Evolutionary conservation across 2,888 invertebrate genomes (phyloP).

Genomic region (Chrysodeixis includens): DNA sequence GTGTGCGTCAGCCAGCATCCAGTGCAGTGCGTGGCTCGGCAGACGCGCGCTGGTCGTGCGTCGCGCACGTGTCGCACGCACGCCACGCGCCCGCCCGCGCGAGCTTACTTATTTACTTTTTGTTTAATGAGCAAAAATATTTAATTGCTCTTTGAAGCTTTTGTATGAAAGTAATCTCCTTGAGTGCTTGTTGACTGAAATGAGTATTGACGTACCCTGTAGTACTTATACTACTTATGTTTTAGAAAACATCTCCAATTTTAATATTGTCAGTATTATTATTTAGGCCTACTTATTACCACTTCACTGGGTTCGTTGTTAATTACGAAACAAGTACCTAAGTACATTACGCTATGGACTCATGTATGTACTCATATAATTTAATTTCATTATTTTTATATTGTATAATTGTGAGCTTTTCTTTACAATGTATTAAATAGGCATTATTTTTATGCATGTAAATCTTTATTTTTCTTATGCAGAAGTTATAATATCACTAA

Average conservation of each 20-base stretch:
- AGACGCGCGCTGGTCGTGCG: conserved; percentile 53
- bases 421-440: too few species aligned
- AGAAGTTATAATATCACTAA: too few species aligned
- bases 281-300: background rate
- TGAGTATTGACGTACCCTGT: conserved; percentile 65
- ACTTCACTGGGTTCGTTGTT: background rate
- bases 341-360: too few species aligned
- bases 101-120: conserved; percentile 64
- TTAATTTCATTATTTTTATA: too few species aligned
- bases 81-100: conserved; percentile 57
- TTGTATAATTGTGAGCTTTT: too few species aligned
- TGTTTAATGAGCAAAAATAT: conserved; percentile 78
- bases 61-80: conserved; percentile 59
- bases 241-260: conserved; percentile 6
- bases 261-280: conserved; percentile 13
- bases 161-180: conserved; percentile 71
- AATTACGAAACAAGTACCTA: background rate
- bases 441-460: too few species aligned
- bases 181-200: conserved; percentile 70
- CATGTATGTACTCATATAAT: too few species aligned
- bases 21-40: conserved; percentile 6
- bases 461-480: too few species aligned
- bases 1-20: conserved; percentile 34
- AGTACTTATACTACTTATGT: conserved; percentile 19
- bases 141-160: conserved; percentile 76